Percentiles rank a stretch among this genome's conserved stretches.
phyloP scores from a whole-genome alignment of 2,888 invertebrate species.

The Caenorhabditis drosophilae region DNA sequence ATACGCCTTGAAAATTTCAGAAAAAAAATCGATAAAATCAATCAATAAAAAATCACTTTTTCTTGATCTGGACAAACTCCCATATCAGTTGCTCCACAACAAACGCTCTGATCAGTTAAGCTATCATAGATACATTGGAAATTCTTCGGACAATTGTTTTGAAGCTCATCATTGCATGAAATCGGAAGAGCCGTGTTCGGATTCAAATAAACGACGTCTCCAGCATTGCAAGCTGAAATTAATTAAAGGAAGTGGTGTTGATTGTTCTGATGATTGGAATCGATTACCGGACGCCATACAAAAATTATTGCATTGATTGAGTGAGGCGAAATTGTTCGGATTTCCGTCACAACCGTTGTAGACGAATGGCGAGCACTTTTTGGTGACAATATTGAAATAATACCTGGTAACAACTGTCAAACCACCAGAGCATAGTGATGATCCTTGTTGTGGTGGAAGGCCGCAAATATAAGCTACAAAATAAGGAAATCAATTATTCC shows the following conservation, averaged over 20 bases:
- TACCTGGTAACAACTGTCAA: conserved; percentile 54
- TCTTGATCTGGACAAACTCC: conserved; percentile 60
- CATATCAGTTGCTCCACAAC: conserved; percentile 62
- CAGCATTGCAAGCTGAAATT: conserved; percentile 53
- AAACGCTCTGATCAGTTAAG: conserved; percentile 53
- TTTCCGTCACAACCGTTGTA: conserved; percentile 65
- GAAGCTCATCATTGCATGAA: conserved; percentile 54
- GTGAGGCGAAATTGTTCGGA: conserved; percentile 60
- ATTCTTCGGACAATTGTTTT: conserved; percentile 59
- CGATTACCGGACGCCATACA: conserved; percentile 41
- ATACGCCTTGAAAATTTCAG: conserved; percentile 46
- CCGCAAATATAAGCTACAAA: conserved; percentile 54
- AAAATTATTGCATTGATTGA: conserved; percentile 60
- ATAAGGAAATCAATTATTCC: not conserved
- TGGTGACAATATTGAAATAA: conserved; percentile 66
- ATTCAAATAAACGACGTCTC: conserved; percentile 59
- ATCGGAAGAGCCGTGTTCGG: conserved; percentile 56
- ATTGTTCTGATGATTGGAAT: no score
- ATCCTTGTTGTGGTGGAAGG: conserved; percentile 57
- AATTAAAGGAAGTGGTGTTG: no score
- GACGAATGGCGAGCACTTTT: conserved; percentile 59
- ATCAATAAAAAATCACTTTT: conserved; percentile 22
- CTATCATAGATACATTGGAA: conserved; percentile 54
- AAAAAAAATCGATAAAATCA: not conserved
- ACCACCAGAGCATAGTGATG: conserved; percentile 54